These are phyloP conservation scores for Aspidapion aeneum DNA, from an alignment of 2,888 invertebrate genomes.

Conservation along the genomic window DNA sequence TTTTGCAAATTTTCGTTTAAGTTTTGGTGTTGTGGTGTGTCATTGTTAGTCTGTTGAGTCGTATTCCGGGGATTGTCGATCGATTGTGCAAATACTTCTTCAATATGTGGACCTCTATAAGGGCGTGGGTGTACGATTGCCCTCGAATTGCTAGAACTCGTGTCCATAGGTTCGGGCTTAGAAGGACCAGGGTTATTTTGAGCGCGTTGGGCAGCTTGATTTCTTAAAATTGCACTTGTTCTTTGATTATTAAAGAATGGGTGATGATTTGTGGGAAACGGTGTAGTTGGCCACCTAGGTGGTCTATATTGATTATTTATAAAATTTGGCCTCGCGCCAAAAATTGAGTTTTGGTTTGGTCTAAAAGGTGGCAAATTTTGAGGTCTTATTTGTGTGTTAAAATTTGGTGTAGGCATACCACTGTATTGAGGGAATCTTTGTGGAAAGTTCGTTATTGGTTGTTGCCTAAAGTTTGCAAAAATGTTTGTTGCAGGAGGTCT, in stretches of 20 bases:
- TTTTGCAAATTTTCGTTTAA: neutral
- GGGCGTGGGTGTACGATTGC: neutral
- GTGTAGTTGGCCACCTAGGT: neutral
- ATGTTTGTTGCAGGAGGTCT: too few relatives aligned
- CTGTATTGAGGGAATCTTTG: too few relatives aligned
- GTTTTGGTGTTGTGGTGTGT: neutral
- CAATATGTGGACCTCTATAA: neutral
- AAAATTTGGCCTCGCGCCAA: too few relatives aligned
- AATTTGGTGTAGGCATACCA: too few relatives aligned
- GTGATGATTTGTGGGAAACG: neutral
- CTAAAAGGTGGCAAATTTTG: neutral
- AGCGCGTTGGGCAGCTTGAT: too few relatives aligned
- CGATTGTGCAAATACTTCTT: neutral
- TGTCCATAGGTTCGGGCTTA: neutral
- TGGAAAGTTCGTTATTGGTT: too few relatives aligned
- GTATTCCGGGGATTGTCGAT: neutral
- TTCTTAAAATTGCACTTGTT: neutral
- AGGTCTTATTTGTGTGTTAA: too few relatives aligned
- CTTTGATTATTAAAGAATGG: neutral
- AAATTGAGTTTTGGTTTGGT: too few relatives aligned
- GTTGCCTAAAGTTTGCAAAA: too few relatives aligned
- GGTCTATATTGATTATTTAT: too few relatives aligned
- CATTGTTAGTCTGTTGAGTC: too few relatives aligned
- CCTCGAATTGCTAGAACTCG: neutral
- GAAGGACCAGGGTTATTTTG: neutral